Evolutionary conservation across 2,113 vertebrate species (phyloP).

Genomic region (Emydocephalus ijimae): DNA sequence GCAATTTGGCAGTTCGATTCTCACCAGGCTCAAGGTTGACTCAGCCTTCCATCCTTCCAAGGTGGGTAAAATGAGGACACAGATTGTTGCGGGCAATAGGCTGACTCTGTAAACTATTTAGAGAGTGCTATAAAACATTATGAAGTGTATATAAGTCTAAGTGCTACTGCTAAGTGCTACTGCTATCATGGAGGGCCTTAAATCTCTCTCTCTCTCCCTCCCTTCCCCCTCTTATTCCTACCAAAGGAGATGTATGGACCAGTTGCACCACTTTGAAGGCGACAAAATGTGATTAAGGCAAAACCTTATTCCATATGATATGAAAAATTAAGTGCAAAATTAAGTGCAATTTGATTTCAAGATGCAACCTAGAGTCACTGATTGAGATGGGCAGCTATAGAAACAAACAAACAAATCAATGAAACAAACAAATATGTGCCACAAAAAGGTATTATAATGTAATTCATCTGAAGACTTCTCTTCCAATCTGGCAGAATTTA

Average conservation of each 20-base stretch:
- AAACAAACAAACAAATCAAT: too few relatives aligned
- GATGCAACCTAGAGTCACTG: neutral
- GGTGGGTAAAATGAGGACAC: too few relatives aligned
- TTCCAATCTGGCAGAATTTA: neutral
- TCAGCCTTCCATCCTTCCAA: too few relatives aligned
- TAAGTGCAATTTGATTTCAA: neutral
- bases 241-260: neutral
- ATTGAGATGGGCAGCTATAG: neutral
- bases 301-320: neutral
- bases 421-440: neutral
- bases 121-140: too few relatives aligned
- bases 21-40: too few relatives aligned
- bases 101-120: too few relatives aligned
- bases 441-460: neutral
- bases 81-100: too few relatives aligned
- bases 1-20: too few relatives aligned
- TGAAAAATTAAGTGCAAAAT: neutral
- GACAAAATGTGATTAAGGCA: neutral
- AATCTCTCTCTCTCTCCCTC: too few relatives aligned
- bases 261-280: neutral
- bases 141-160: too few relatives aligned
- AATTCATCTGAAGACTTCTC: neutral
- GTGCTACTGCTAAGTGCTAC: too few relatives aligned
- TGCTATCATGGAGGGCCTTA: too few relatives aligned
- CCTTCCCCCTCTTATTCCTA: neutral